Percentiles rank a stretch among this genome's conserved stretches.
Conservation (phyloP, 2,113 vertebrate genomes). For the Pseudopodoces humilis region DNA sequence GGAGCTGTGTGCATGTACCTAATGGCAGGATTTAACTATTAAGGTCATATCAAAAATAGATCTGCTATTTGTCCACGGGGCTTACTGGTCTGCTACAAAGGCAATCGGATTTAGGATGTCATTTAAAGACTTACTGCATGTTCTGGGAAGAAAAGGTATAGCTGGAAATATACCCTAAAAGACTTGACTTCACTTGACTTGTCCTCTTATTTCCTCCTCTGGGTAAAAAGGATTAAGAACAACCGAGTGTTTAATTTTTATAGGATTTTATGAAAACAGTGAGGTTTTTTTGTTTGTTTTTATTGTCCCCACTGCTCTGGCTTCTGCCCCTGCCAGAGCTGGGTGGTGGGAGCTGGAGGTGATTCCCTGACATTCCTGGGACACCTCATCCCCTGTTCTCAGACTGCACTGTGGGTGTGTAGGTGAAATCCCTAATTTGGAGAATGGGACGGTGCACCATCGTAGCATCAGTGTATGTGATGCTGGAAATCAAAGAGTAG, state of each 20-base stretch:
- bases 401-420: background rate
- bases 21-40: background rate
- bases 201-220: background rate
- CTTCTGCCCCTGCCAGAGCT: background rate
- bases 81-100: background rate
- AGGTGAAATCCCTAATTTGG: background rate
- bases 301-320: fast-evolving
- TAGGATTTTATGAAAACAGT: background rate
- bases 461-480: fast-evolving
- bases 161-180: background rate
- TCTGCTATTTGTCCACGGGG: background rate
- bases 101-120: background rate
- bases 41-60: slow-evolving; percentile 14
- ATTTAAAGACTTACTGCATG: background rate
- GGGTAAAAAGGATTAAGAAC: background rate
- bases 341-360: background rate
- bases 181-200: background rate
- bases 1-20: background rate
- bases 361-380: background rate
- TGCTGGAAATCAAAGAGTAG: background rate
- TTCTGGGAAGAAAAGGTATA: background rate
- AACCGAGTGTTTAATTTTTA: background rate
- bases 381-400: background rate
- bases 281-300: background rate
- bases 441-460: no score